Evolutionary conservation across 2,888 invertebrate genomes (phyloP).

Genomic region (Tipula unca): DNA sequence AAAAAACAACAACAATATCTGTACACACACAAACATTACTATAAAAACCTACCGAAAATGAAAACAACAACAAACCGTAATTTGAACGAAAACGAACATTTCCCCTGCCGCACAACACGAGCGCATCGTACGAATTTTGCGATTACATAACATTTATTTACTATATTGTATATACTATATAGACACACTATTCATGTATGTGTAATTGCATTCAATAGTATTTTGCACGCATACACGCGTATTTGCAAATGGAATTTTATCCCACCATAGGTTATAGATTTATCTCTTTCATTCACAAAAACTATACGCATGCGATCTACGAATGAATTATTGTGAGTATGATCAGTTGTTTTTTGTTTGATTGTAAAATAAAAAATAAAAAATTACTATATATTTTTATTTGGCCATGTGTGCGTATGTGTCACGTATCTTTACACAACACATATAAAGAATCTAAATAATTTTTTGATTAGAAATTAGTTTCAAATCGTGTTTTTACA

Average conservation of each 20-base stretch:
- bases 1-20: not conserved
- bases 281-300: not conserved
- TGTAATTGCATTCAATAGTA: not conserved
- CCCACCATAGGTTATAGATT: not conserved
- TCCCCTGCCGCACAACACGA: not conserved
- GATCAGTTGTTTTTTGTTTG: not conserved
- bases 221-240: not conserved
- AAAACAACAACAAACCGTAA: not conserved
- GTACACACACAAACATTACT: not conserved
- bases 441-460: not conserved
- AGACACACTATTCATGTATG: not conserved
- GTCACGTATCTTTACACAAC: not conserved
- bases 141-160: not conserved
- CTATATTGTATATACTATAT: not conserved
- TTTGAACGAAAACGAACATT: not conserved
- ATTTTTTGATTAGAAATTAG: not conserved
- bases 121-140: not conserved
- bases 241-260: not conserved
- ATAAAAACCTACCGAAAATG: not conserved
- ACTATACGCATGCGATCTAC: not conserved
- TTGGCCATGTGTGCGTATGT: not conserved
- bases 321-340: not conserved
- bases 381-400: conserved; percentile 1
- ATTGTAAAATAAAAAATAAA: not conserved
- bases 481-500: not conserved